phyloP scores from a whole-genome alignment of 2,113 vertebrate genomes.

The Ciconia maguari region DNA sequence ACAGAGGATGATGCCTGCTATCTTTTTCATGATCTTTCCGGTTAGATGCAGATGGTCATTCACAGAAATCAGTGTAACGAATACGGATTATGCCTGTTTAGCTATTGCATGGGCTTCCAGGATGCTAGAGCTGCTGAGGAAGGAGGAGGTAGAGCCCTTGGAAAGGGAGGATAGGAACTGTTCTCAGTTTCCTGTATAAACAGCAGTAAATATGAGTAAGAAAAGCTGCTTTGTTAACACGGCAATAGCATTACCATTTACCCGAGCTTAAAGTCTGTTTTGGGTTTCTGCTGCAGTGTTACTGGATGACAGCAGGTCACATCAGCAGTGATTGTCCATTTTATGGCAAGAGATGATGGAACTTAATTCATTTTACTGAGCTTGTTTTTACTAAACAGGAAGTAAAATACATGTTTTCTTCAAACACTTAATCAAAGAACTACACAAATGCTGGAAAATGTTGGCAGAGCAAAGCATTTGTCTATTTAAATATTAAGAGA shows the following conservation, averaged over 20 bases:
- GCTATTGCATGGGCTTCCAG: not conserved
- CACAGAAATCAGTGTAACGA: not conserved
- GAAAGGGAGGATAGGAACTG: not conserved
- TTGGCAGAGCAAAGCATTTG: not conserved
- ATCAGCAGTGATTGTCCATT: not conserved
- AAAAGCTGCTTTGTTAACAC: not conserved
- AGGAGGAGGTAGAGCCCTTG: not conserved
- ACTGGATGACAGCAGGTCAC: not conserved
- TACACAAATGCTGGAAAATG: not conserved
- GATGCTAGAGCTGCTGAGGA: not conserved
- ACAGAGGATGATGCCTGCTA: not conserved
- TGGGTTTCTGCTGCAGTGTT: not conserved
- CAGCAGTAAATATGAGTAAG: not conserved
- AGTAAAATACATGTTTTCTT: not conserved
- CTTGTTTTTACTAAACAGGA: not conserved
- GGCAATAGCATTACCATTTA: not conserved
- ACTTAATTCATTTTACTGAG: not conserved
- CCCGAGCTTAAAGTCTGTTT: not conserved
- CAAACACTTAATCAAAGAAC: constrained; percentile 14
- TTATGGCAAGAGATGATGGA: not conserved
- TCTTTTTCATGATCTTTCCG: not conserved
- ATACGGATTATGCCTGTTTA: not conserved
- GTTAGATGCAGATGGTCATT: not conserved
- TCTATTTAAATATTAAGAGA: constrained; percentile 12
- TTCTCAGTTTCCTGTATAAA: not conserved